Evolutionary conservation across 2,888 invertebrate genomes (phyloP).

Genomic region (Rotaria socialis): DNA sequence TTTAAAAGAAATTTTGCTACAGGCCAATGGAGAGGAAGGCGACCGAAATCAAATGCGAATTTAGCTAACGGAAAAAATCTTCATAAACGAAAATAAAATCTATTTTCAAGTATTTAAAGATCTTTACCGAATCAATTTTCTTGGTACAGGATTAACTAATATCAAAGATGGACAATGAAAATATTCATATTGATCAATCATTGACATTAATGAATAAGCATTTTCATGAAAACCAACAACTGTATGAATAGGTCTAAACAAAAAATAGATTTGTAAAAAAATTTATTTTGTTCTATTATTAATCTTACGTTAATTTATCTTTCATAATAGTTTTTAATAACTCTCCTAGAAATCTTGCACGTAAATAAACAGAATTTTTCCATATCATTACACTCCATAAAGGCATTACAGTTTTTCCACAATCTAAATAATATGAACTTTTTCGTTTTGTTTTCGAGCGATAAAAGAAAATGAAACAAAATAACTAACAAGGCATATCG

Average conservation of each 20-base stretch:
- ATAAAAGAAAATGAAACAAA: background rate
- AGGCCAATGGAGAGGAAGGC: background rate
- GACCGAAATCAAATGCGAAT: conserved; percentile 21
- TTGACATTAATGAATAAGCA: conserved; percentile 11
- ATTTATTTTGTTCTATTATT: no score
- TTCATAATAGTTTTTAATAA: background rate
- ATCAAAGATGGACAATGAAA: conserved; percentile 1
- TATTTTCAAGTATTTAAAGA: no score
- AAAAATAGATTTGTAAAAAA: no score
- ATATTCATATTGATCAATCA: conserved; percentile 29
- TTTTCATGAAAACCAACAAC: conserved; percentile 5
- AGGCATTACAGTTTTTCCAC: conserved; percentile 6
- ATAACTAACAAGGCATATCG: background rate
- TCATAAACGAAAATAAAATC: background rate
- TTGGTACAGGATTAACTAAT: background rate
- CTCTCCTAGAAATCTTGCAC: conserved; percentile 7
- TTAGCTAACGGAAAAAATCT: background rate
- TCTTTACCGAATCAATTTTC: conserved; percentile 9
- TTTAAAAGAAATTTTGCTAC: background rate
- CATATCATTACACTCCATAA: background rate
- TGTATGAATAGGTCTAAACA: conserved; percentile 5
- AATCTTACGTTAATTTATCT: background rate
- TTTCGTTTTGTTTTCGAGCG: no score
- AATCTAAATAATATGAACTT: background rate
- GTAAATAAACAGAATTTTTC: background rate